Percentiles rank a stretch among this genome's conserved stretches.
phyloP scores from a whole-genome alignment of 2,797 vertebrate species.

The Ceryle rudis region DNA sequence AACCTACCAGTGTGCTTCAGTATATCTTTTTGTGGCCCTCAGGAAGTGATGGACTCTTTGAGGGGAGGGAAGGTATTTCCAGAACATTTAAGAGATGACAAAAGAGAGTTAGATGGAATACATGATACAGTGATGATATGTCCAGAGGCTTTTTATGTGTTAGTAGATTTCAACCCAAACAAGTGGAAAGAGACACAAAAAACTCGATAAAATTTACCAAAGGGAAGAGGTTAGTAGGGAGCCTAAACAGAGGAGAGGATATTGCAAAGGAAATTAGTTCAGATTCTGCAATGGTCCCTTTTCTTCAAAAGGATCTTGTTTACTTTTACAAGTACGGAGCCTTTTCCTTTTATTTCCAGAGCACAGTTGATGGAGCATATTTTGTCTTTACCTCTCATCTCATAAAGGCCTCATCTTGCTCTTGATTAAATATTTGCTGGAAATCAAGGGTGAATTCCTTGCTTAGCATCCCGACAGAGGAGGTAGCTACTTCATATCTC shows the following conservation, averaged over 20 bases:
- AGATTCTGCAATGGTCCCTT: not conserved
- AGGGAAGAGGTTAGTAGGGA: not conserved
- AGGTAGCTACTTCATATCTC: not conserved
- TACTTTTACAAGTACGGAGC: not conserved
- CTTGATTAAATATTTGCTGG: not conserved
- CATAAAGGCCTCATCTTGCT: not conserved
- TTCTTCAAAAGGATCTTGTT: not conserved
- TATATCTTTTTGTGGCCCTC: not conserved
- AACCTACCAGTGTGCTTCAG: rapidly evolving
- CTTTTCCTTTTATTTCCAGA: not conserved
- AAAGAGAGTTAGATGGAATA: not conserved
- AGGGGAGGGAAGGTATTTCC: not conserved
- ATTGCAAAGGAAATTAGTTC: not conserved
- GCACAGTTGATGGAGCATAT: rapidly evolving
- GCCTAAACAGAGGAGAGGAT: not conserved
- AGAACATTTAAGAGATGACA: not conserved
- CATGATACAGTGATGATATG: not conserved
- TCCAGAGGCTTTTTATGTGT: not conserved
- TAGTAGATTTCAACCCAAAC: not conserved
- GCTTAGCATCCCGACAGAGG: not conserved
- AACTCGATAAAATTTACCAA: not conserved
- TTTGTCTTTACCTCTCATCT: not conserved
- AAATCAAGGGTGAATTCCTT: not conserved
- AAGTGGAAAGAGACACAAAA: not conserved
- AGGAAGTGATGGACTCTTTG: not conserved